Conservation (phyloP, 2,888 invertebrate species). For the Tetranychus piercei region DNA sequence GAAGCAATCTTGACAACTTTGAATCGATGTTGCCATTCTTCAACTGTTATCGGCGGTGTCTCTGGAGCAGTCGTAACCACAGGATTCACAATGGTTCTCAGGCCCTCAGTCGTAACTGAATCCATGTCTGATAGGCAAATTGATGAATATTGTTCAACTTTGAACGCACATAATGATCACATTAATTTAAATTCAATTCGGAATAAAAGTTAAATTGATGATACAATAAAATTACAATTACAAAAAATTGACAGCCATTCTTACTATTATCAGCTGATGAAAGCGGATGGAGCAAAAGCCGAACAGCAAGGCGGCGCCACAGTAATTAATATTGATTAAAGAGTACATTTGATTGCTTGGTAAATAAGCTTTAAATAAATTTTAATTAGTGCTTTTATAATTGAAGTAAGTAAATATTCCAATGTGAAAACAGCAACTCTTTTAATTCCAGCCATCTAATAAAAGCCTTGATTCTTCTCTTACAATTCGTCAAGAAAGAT, state of each 20-base stretch:
- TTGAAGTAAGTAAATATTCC: no score
- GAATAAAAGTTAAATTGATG: background rate
- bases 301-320: background rate
- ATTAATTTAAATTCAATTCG: background rate
- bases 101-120: background rate
- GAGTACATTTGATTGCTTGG: background rate
- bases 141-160: background rate
- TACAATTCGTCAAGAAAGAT: no score
- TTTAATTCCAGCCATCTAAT: no score
- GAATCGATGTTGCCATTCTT: conserved; percentile 41
- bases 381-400: no score
- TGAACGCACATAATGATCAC: background rate
- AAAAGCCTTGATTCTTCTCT: no score
- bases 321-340: background rate
- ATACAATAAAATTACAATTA: background rate
- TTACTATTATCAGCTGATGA: background rate
- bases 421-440: no score
- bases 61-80: background rate
- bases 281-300: background rate
- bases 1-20: conserved; percentile 79
- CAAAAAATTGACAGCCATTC: background rate
- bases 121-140: background rate
- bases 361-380: background rate
- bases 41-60: conserved; percentile 1
- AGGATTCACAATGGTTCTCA: background rate